Evolutionary conservation across 2,113 vertebrate species (phyloP), one percentile per base, ranked within the genome.

Genomic region (Lagopus muta): DNA sequence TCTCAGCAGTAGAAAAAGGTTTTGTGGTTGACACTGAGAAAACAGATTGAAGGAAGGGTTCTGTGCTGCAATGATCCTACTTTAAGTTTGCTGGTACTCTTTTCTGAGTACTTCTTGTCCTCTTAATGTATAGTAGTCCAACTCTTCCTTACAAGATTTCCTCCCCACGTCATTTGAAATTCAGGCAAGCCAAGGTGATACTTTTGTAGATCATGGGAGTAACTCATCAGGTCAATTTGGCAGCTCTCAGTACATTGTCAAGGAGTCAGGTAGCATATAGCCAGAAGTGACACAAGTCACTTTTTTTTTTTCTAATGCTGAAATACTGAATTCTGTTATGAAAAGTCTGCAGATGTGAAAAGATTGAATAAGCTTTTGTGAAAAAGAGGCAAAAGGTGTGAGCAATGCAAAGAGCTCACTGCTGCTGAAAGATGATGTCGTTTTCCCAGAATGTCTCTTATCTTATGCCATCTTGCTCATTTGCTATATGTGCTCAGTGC

Each of bases 401-500:
- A 55, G 20, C 27, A 17, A 8, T 50, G 8, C 18, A 17, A 16
- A 50, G 45, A 82, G 20, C 79, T 87, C 22, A 8, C 27, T 71
- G 32, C 55, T 89, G 18, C n/a, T 7, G 5, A 48, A 90, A 67
- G 20, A 18, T 64, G 22, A 28, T 11, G 18, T 2, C 3, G 7
- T 79, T 90, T 79, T 47, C 8, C 55, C 25, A 65, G 27, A 58
- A 12, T 6, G 1, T 86, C 30, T 90, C 15, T 82, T 71, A 8
- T 13, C 16, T 42, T 8, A 8, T 58, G 38, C 43, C 24, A 42
- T 0, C 38, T 71, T 88, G 42, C 17, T 85, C 7, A 4, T 36
- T 85, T 5, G 2, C 34, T 66, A 1, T 0, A 1, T 1, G 0
- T 61, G 8, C 54, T 48, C 5, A 2, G 25, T 20, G 15, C 52